A percentile compares a stretch with the other conserved stretches of the same genome.
phyloP scores from a whole-genome alignment of 2,888 invertebrate species.

The Heteromurus nitidus region DNA sequence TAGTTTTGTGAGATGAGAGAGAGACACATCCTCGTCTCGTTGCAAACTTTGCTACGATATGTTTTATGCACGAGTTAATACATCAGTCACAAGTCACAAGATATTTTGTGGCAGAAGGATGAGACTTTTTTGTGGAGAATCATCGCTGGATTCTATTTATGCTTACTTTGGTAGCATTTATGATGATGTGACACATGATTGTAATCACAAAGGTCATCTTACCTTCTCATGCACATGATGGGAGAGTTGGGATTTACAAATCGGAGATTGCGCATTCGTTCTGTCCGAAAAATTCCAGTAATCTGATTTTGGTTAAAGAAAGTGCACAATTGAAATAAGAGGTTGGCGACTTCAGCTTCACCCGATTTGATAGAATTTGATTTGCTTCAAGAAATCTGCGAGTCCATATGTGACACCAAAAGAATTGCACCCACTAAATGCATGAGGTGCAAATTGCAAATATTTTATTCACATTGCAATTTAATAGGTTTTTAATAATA shows the following conservation, averaged over 20 bases:
- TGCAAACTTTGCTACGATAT: slow-evolving; percentile 54
- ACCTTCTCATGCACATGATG: slow-evolving; percentile 12
- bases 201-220: slow-evolving; percentile 52
- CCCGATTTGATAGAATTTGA: too few species aligned
- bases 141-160: slow-evolving; percentile 20
- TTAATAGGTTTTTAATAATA: neutral
- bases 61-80: slow-evolving; percentile 58
- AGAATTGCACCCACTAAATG: too few species aligned
- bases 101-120: slow-evolving; percentile 45
- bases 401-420: too few species aligned
- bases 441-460: neutral
- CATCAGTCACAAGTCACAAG: slow-evolving; percentile 53
- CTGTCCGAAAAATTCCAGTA: neutral
- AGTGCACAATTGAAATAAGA: too few species aligned
- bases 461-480: too few species aligned
- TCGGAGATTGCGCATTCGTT: neutral
- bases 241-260: neutral
- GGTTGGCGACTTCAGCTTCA: too few species aligned
- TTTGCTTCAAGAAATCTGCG: too few species aligned
- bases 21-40: slow-evolving; percentile 49
- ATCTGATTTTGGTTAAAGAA: neutral
- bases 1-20: neutral
- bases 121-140: slow-evolving; percentile 46
- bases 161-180: too few species aligned
- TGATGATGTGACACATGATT: neutral